These are phyloP conservation scores for Salvelinus fontinalis DNA, from an alignment of 2,113 vertebrate species.

Conservation along the genomic window DNA sequence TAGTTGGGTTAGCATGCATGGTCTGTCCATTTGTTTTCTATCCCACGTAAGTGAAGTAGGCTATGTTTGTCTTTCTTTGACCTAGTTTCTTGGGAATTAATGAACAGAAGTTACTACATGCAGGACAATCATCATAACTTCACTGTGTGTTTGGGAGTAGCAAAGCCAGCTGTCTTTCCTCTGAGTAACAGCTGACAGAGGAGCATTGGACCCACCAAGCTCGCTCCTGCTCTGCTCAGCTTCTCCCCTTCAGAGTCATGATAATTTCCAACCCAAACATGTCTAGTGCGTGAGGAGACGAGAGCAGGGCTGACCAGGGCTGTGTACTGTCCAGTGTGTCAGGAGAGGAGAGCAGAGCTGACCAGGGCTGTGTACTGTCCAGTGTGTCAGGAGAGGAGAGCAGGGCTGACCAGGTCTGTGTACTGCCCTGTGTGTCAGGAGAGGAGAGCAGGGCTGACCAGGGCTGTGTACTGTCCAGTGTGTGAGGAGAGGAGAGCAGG, in stretches of 20 bases:
- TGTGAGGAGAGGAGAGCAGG: background rate
- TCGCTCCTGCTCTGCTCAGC: background rate
- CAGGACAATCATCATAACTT: background rate
- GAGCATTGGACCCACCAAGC: background rate
- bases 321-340: too few species aligned
- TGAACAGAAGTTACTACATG: background rate
- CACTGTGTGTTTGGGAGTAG: background rate
- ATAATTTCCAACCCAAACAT: slow-evolving; percentile 31
- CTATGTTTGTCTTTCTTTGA: slow-evolving; percentile 11
- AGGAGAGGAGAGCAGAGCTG: background rate
- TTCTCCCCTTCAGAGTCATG: background rate
- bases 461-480: too few species aligned
- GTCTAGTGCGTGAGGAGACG: slow-evolving; percentile 24
- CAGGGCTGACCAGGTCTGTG: too few species aligned
- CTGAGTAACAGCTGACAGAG: background rate
- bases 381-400: too few species aligned
- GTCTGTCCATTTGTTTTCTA: slow-evolving; percentile 30
- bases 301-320: background rate
- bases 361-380: background rate
- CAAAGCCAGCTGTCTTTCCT: background rate
- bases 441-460: too few species aligned
- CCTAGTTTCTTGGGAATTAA: background rate
- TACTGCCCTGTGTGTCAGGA: too few species aligned
- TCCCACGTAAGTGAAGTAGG: slow-evolving; percentile 3
- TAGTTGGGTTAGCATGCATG: slow-evolving; percentile 13